Evolutionary conservation across 2,113 vertebrate genomes (phyloP).

Genomic region (Ailurus styani): DNA sequence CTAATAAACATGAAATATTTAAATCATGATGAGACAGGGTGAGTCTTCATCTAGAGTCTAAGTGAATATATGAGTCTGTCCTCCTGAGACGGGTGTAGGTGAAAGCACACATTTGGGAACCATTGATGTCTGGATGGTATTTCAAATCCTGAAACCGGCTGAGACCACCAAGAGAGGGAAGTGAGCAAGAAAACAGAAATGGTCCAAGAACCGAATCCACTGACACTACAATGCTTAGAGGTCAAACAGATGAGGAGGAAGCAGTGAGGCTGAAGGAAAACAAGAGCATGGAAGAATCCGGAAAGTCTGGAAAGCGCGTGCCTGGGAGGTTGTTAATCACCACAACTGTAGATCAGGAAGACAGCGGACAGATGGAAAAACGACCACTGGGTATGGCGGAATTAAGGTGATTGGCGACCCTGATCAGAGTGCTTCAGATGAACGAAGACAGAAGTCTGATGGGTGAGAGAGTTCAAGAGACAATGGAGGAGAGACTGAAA

Average conservation of each 20-base stretch:
- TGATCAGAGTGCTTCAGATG: neutral
- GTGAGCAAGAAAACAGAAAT: slow-evolving; percentile 12
- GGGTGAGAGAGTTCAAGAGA: neutral
- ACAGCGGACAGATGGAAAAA: neutral
- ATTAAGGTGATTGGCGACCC: neutral
- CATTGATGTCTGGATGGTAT: neutral
- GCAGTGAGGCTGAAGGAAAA: neutral
- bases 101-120: neutral
- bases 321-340: neutral
- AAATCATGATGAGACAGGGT: neutral
- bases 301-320: neutral
- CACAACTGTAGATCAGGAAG: neutral
- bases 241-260: neutral
- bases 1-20: neutral
- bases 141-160: neutral
- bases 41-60: neutral
- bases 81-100: neutral
- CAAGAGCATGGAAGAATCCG: too few species aligned
- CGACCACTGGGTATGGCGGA: neutral
- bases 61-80: neutral
- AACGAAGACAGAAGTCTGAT: neutral
- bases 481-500: neutral
- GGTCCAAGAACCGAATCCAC: neutral
- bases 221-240: neutral
- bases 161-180: slow-evolving; percentile 11